A percentile compares a stretch with the other conserved stretches of the same genome.
Evolutionary conservation across 2,888 invertebrate genomes (phyloP).

Genomic region (Dendrolimus houi): DNA sequence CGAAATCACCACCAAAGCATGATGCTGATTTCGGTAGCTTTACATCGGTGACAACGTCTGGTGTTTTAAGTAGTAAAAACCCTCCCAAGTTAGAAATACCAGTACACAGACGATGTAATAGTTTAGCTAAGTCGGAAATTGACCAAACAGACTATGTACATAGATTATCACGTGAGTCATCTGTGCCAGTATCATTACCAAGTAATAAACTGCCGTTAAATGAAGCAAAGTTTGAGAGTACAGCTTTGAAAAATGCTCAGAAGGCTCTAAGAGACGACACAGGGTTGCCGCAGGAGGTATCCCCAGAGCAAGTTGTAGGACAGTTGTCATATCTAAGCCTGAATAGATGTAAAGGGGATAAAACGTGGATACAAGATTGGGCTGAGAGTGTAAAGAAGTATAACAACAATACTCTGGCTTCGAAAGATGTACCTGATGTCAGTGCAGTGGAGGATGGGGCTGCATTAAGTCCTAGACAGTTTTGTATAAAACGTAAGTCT

Average conservation of each 20-base stretch:
- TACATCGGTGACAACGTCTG: constrained; percentile 84
- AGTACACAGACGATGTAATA: constrained; percentile 70
- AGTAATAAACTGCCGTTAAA: constrained; percentile 41
- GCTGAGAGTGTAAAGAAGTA: constrained; percentile 77
- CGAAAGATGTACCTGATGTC: constrained; percentile 1
- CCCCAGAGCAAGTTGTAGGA: constrained; percentile 54
- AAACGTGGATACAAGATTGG: constrained; percentile 80
- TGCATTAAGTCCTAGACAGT: constrained; percentile 57
- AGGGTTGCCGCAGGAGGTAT: constrained; percentile 34
- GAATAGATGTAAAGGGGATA: constrained; percentile 69
- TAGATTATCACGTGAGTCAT: constrained; percentile 53
- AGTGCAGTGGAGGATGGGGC: constrained; percentile 42
- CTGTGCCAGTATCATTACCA: constrained; percentile 59
- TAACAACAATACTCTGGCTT: constrained; percentile 48
- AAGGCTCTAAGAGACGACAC: constrained; percentile 47
- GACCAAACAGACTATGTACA: constrained; percentile 79
- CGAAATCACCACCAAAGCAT: constrained; percentile 65
- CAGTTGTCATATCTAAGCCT: constrained; percentile 63
- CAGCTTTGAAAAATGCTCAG: constrained; percentile 54
- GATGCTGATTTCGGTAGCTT: constrained; percentile 77
- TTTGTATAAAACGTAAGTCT: constrained; percentile 56
- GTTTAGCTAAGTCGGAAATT: constrained; percentile 82
- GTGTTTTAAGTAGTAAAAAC: constrained; percentile 77
- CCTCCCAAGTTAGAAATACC: constrained; percentile 42
- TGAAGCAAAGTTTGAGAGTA: constrained; percentile 56